Evolutionary conservation across 1,140 invertebrate species (phyloP).

Genomic region (Ips nitidus): DNA sequence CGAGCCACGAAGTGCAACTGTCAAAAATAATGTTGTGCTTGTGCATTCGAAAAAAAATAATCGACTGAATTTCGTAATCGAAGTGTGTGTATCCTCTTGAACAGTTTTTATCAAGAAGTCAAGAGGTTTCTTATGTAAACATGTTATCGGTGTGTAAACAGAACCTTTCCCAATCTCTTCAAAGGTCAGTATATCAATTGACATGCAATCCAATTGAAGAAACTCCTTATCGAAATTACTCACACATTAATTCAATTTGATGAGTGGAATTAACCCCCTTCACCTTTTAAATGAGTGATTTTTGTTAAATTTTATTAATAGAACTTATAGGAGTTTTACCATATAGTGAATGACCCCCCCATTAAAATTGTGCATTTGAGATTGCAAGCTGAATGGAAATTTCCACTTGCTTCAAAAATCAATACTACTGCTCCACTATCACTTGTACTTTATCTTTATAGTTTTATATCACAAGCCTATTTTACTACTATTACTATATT

Average conservation of each 20-base stretch:
- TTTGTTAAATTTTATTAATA: conserved; percentile 5
- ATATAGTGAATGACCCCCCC: background rate
- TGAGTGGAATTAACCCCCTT: conserved; percentile 13
- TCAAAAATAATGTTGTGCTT: background rate
- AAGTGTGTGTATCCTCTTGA: background rate
- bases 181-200: conserved; percentile 45
- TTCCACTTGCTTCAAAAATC: conserved; percentile 26
- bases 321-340: background rate
- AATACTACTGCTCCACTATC: conserved; percentile 4
- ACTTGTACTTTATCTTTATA: background rate
- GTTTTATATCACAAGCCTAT: background rate
- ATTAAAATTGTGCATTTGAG: background rate
- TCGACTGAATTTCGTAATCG: conserved; percentile 13
- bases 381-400: conserved; percentile 12
- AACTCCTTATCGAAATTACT: conserved; percentile 5
- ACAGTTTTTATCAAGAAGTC: conserved; percentile 13
- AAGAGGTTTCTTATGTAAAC: conserved; percentile 17
- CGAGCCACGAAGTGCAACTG: background rate
- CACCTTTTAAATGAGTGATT: conserved; percentile 18
- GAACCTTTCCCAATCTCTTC: conserved; percentile 39
- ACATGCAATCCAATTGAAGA: conserved; percentile 23
- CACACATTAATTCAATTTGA: conserved; percentile 23
- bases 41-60: conserved; percentile 1
- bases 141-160: conserved; percentile 48
- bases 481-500: background rate